These are phyloP conservation scores for Macrocentrus cingulum DNA, from an alignment of 1,140 invertebrate species.

Conservation along the genomic window DNA sequence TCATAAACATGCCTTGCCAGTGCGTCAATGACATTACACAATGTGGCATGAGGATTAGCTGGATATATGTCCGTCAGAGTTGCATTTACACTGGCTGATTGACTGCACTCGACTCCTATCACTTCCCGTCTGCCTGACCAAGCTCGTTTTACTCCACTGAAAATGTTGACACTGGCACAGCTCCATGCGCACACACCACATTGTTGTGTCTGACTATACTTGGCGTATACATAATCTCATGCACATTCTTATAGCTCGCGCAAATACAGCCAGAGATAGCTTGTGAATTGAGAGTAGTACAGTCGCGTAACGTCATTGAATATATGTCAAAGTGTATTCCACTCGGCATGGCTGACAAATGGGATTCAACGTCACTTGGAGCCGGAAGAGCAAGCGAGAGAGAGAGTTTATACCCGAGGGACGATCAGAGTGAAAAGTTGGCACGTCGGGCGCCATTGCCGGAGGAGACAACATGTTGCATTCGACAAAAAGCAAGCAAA, in stretches of 20 bases:
- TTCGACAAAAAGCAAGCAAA: conserved; percentile 2
- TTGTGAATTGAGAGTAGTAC: background rate
- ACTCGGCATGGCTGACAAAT: background rate
- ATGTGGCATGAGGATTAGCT: no score
- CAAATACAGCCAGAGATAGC: no score
- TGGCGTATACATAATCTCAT: no score
- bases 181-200: background rate
- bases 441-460: background rate
- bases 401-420: conserved; percentile 1
- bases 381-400: background rate
- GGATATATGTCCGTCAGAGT: no score
- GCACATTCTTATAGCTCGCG: no score
- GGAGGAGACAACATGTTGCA: conserved; percentile 21
- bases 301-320: background rate
- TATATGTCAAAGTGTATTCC: background rate
- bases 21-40: no score
- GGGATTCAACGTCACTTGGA: background rate
- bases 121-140: background rate
- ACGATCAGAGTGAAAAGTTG: conserved; percentile 22
- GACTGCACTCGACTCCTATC: background rate
- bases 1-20: no score
- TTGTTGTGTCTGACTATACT: background rate
- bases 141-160: background rate
- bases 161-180: background rate
- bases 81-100: no score